A percentile compares a stretch with the other conserved stretches of the same genome.
These are phyloP conservation scores for Willisornis vidua DNA, from an alignment of 2,113 vertebrate species.

Conservation along the genomic window DNA sequence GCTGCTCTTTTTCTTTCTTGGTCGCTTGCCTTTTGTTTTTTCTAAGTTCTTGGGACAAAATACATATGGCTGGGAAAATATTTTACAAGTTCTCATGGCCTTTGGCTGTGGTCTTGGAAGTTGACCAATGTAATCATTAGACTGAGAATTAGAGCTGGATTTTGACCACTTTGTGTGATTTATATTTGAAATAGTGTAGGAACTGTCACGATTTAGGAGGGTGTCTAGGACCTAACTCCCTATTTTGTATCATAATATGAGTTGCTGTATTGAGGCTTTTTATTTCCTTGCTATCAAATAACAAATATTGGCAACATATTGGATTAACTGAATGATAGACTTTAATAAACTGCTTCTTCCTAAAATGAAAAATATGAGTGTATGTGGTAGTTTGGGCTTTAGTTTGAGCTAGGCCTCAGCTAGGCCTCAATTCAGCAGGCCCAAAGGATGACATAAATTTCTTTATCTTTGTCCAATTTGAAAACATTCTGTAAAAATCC, in stretches of 20 bases:
- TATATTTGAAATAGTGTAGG: not conserved
- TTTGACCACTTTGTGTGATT: not conserved
- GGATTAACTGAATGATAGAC: not conserved
- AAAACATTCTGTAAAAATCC: not conserved
- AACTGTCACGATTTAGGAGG: not conserved
- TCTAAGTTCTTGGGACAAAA: not conserved
- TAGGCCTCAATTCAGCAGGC: no score
- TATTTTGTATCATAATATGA: not conserved
- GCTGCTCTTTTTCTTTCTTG: not conserved
- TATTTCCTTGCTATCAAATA: conserved; percentile 21
- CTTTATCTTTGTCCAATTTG: not conserved
- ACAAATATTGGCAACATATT: not conserved
- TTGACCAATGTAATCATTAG: conserved; percentile 37
- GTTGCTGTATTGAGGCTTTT: not conserved
- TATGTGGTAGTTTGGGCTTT: not conserved
- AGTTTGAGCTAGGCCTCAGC: no score
- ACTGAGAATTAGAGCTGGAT: conserved; percentile 33
- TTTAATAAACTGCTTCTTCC: not conserved
- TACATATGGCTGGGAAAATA: conserved; percentile 34
- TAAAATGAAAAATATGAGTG: not conserved
- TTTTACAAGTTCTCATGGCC: conserved; percentile 38
- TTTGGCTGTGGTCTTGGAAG: conserved; percentile 48
- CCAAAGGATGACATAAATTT: not conserved
- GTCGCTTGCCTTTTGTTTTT: not conserved
- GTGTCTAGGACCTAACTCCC: not conserved